Percentiles rank a stretch among this genome's conserved stretches.
These are phyloP conservation scores for Cistogaster globosa DNA, from an alignment of 2,888 invertebrate species.

Conservation along the genomic window DNA sequence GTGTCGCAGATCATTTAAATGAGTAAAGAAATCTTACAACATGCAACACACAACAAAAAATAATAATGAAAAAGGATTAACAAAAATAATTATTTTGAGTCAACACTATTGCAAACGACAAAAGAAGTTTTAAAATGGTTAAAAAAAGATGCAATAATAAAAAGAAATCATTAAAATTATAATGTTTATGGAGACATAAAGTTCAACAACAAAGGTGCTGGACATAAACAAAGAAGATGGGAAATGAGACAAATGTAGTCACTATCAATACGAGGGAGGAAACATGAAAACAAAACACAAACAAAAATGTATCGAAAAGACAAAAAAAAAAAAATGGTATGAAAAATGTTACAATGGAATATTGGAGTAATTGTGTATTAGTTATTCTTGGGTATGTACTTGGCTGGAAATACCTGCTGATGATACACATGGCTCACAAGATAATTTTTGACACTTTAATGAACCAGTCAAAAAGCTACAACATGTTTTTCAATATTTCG, in stretches of 20 bases:
- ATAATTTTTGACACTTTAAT: no score
- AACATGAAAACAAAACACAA: no score
- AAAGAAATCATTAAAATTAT: slow-evolving; percentile 79
- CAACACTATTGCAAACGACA: slow-evolving; percentile 45
- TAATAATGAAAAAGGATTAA: slow-evolving; percentile 30
- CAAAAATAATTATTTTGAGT: slow-evolving; percentile 39
- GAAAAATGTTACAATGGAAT: no score
- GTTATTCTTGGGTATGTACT: no score
- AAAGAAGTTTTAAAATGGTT: slow-evolving; percentile 52
- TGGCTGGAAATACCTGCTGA: no score
- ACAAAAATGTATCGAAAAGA: no score
- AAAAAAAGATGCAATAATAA: slow-evolving; percentile 42
- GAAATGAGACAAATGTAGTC: background rate
- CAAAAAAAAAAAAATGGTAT: no score
- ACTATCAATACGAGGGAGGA: no score
- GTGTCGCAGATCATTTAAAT: slow-evolving; percentile 18
- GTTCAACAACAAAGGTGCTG: slow-evolving; percentile 66
- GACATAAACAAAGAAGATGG: slow-evolving; percentile 10
- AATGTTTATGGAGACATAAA: slow-evolving; percentile 79
- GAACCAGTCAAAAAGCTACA: no score
- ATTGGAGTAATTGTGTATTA: no score
- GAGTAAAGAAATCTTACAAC: slow-evolving; percentile 34
- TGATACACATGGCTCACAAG: no score
- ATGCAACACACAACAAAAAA: background rate
- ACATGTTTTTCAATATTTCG: no score